These are phyloP conservation scores for Frankliniella fusca DNA, from an alignment of 2,888 invertebrate species.

Conservation along the genomic window DNA sequence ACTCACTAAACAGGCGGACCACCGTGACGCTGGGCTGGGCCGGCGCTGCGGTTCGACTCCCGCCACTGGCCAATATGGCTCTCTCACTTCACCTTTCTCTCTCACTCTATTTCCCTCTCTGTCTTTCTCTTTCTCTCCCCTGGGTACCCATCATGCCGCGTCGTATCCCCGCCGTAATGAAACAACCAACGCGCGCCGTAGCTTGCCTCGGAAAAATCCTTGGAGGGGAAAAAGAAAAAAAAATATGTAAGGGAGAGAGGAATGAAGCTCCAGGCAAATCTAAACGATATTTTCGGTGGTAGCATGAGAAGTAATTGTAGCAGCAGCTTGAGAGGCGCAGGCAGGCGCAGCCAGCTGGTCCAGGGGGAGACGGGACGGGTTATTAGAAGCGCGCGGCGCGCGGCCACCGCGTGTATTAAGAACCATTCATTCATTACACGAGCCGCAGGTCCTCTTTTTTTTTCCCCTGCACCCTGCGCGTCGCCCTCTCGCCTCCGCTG, in stretches of 20 bases:
- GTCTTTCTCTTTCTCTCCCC: neutral
- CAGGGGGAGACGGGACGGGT: neutral
- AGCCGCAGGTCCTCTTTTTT: neutral
- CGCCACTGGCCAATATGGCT: neutral
- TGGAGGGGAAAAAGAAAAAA: neutral
- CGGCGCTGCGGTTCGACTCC: neutral
- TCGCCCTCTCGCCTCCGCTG: too few species aligned
- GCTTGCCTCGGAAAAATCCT: neutral
- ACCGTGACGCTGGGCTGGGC: neutral
- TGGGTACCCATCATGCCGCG: neutral
- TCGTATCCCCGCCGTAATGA: neutral
- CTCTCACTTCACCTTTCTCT: neutral
- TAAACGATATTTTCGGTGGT: conserved; percentile 24
- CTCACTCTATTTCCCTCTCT: too few species aligned
- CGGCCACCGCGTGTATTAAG: neutral
- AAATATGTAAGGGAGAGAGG: neutral
- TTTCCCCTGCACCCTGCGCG: neutral
- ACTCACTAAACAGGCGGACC: neutral
- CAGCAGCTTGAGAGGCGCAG: neutral
- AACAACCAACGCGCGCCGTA: neutral
- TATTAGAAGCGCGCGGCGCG: conserved; percentile 3
- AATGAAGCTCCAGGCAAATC: conserved; percentile 11
- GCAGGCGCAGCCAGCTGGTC: neutral
- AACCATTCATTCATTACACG: conserved; percentile 6
- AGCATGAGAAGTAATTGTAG: conserved; percentile 13